These are phyloP conservation scores for Piaya cayana DNA, from an alignment of 2,113 vertebrate genomes.

Conservation along the genomic window DNA sequence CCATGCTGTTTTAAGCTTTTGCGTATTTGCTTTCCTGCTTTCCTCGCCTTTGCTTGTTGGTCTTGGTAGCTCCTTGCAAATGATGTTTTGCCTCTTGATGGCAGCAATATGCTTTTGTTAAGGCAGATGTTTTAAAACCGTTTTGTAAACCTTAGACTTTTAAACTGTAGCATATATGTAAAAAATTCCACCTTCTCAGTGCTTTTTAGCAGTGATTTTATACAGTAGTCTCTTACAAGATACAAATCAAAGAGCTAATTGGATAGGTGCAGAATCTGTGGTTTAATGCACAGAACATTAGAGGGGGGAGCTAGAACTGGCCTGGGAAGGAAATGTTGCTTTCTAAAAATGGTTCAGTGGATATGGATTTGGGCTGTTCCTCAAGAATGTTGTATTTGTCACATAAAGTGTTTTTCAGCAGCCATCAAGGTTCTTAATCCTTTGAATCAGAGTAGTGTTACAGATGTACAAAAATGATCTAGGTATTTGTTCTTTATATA, in stretches of 20 bases:
- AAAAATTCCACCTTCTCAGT: neutral
- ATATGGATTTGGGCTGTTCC: neutral
- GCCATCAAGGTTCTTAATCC: neutral
- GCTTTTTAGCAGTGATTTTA: neutral
- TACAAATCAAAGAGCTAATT: neutral
- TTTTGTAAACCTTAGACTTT: neutral
- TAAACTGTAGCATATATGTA: neutral
- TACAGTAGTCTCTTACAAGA: neutral
- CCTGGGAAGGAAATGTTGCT: neutral
- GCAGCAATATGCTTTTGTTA: neutral
- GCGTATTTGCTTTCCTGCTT: neutral
- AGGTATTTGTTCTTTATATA: neutral
- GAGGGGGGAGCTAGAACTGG: neutral
- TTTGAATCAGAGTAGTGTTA: neutral
- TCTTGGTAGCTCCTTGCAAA: neutral
- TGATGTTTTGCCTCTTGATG: conserved; percentile 7
- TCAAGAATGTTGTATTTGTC: neutral
- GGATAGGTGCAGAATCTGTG: neutral
- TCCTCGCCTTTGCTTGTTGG: neutral
- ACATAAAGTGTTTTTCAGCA: neutral
- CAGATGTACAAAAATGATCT: neutral
- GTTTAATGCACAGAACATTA: neutral
- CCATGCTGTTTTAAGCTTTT: neutral
- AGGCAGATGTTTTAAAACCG: neutral
- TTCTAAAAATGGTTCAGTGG: neutral